A percentile compares a stretch with the other conserved stretches of the same genome.
phyloP scores from a whole-genome alignment of 2,797 vertebrate genomes.

The Leptodactylus fallax region DNA sequence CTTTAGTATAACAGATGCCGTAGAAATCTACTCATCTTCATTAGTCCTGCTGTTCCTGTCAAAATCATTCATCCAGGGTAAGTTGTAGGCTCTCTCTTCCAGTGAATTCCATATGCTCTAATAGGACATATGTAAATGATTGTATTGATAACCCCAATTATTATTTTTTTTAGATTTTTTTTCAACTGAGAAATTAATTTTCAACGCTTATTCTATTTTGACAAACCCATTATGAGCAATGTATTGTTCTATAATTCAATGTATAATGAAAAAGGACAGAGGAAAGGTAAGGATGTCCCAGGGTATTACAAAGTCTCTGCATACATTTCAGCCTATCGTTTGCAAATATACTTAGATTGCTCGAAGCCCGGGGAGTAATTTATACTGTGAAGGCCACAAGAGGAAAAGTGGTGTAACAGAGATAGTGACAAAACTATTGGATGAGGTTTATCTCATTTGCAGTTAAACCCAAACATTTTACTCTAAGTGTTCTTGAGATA shows the following conservation, averaged over 20 bases:
- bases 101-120: no score
- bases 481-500: slow-evolving; percentile 40
- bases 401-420: slow-evolving; percentile 25
- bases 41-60: no score
- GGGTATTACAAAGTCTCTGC: not conserved
- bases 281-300: not conserved
- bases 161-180: no score
- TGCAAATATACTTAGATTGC: slow-evolving; percentile 16
- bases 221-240: no score
- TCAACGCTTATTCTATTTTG: no score
- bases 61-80: no score
- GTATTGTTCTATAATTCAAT: not conserved
- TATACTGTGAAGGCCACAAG: slow-evolving; percentile 34
- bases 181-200: no score
- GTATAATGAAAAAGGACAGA: not conserved
- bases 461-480: slow-evolving; percentile 45
- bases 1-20: no score
- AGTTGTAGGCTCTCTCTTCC: no score
- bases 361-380: not conserved
- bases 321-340: not conserved
- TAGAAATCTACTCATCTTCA: no score
- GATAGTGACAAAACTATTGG: slow-evolving; percentile 39
- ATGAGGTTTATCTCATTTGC: slow-evolving; percentile 33
- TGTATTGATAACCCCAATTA: no score
- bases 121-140: no score